Conservation (phyloP, 2,888 invertebrate species). For the Caenorhabditis wallacei region DNA sequence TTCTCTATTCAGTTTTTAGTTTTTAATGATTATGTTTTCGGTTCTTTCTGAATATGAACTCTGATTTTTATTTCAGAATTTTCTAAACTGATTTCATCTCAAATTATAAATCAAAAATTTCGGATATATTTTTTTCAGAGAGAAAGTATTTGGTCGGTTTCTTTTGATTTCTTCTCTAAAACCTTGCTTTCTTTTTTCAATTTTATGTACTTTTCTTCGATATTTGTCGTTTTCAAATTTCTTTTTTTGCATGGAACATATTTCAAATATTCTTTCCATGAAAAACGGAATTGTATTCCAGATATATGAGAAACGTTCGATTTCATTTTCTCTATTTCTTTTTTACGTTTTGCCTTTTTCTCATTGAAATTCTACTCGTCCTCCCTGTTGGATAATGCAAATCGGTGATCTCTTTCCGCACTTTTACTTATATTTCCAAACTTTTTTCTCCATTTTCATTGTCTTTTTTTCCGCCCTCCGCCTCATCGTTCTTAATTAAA, state of each 20-base stretch:
- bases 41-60: too few relatives aligned
- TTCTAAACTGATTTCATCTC: too few relatives aligned
- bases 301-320: neutral
- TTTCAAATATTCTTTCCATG: neutral
- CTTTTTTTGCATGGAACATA: too few relatives aligned
- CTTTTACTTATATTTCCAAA: slow-evolving; percentile 14
- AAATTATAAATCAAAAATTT: too few relatives aligned
- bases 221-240: slow-evolving; percentile 9
- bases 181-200: neutral
- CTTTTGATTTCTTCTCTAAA: neutral
- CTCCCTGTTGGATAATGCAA: slow-evolving; percentile 15
- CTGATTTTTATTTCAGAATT: too few relatives aligned
- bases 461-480: slow-evolving; percentile 18
- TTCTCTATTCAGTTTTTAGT: neutral
- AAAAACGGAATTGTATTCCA: neutral
- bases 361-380: neutral
- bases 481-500: slow-evolving; percentile 51
- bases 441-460: slow-evolving; percentile 7
- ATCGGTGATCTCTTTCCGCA: slow-evolving; percentile 22
- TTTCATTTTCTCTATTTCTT: neutral
- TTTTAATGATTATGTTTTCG: neutral
- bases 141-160: too few relatives aligned
- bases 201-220: too few relatives aligned
- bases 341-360: neutral
- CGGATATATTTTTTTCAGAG: too few relatives aligned